Evolutionary conservation across 2,888 invertebrate genomes (phyloP).

Genomic region (Gymnocheta viridis): DNA sequence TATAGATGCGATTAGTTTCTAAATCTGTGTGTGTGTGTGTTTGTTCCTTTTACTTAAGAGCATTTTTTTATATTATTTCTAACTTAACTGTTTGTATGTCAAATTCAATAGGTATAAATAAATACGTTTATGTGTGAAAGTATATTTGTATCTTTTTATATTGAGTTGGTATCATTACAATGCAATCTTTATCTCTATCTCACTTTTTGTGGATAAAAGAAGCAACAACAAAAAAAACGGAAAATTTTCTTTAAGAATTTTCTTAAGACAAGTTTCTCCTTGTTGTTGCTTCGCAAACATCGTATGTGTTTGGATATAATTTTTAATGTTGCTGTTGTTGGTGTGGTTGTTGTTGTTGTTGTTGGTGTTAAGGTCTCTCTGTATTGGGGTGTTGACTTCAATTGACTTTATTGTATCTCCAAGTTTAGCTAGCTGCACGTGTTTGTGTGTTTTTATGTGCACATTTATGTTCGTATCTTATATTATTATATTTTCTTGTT

Average conservation of each 20-base stretch:
- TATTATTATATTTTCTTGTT: conserved; percentile 21
- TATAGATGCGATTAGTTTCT: background rate
- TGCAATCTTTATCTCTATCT: conserved; percentile 52
- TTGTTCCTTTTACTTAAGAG: no score
- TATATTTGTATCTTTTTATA: conserved; percentile 32
- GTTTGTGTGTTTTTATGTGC: background rate
- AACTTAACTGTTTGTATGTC: background rate
- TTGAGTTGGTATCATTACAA: conserved; percentile 55
- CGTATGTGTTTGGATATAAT: background rate
- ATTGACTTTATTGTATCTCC: conserved; percentile 56
- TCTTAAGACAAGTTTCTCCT: conserved; percentile 23
- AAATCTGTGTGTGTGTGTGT: background rate
- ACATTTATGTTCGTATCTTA: background rate
- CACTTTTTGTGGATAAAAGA: conserved; percentile 31
- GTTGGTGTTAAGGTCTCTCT: conserved; percentile 56
- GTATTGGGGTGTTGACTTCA: conserved; percentile 67
- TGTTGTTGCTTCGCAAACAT: background rate
- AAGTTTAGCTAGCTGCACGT: background rate
- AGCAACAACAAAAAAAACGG: background rate
- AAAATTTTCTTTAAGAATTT: conserved; percentile 36
- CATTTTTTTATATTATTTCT: background rate
- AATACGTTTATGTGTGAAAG: background rate
- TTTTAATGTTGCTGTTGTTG: background rate
- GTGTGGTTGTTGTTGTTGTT: conserved; percentile 21
- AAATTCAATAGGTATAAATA: conserved; percentile 40